A percentile compares a stretch with the other conserved stretches of the same genome.
phyloP scores from a whole-genome alignment of 2,797 vertebrate genomes.

The Acrocephalus scirpaceus region DNA sequence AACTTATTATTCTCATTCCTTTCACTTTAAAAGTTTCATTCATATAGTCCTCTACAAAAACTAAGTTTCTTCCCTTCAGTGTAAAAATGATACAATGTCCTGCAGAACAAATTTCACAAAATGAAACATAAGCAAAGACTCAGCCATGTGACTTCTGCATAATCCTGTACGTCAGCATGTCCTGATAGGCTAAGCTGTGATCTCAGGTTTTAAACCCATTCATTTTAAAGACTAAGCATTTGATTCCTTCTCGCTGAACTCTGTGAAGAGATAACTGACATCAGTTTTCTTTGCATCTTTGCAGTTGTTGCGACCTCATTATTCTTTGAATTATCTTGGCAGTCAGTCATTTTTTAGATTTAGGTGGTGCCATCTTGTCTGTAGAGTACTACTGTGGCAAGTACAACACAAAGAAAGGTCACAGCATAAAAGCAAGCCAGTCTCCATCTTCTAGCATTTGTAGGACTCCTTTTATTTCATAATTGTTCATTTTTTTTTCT shows the following conservation, averaged over 20 bases:
- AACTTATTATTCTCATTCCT: not conserved
- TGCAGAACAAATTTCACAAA: not conserved
- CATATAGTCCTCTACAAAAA: not conserved
- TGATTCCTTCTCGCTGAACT: slow-evolving; percentile 12
- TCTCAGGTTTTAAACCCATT: slow-evolving; percentile 52
- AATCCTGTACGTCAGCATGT: slow-evolving; percentile 29
- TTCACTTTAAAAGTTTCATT: not conserved
- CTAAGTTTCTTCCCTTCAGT: not conserved
- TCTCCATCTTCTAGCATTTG: slow-evolving; percentile 6
- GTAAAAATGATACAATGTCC: not conserved
- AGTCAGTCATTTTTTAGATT: slow-evolving; percentile 51
- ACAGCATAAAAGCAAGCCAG: slow-evolving; percentile 22
- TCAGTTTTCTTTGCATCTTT: slow-evolving; percentile 51
- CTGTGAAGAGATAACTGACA: slow-evolving; percentile 57
- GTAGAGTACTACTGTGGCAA: slow-evolving; percentile 37
- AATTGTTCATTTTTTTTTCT: slow-evolving; percentile 38
- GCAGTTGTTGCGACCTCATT: slow-evolving; percentile 65
- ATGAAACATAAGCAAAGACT: not conserved
- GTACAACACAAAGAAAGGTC: slow-evolving; percentile 58
- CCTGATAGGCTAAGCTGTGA: slow-evolving; percentile 29
- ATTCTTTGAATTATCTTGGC: slow-evolving; percentile 71
- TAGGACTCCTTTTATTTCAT: slow-evolving; percentile 45
- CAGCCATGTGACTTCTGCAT: not conserved
- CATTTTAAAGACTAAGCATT: slow-evolving; percentile 52
- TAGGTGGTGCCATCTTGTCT: slow-evolving; percentile 74